Evolutionary conservation across 1,140 invertebrate genomes (phyloP), one percentile per base, ranked within the genome.

Genomic region (Hyphantria cunea): DNA sequence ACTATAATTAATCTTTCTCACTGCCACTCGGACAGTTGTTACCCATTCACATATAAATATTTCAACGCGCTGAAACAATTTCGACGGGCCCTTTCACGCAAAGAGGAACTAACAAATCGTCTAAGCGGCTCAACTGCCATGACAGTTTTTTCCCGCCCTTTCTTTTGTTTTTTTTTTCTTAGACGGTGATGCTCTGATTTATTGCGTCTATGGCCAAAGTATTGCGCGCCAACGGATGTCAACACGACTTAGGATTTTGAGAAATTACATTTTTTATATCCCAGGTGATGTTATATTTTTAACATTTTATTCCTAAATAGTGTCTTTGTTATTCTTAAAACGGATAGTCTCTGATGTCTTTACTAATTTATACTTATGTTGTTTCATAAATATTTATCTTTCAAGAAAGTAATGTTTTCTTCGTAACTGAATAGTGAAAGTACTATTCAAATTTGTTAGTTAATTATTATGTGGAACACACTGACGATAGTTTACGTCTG

Each of bases 71-170:
- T 39, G 45, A 49, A 58, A 58, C 45, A 39, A 58, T 58, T 58
- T 49, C 34, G 17, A 53, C 32, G 45, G 25, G 8, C 34, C 45
- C 55, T 58, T 47, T 58, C 55, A 58, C 55, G 37, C 55, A 48
- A 48, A 32, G 55, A 17, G 45, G 45, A 39, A 58, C 48, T 39
- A 58, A 58, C 55, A 58, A 58, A 58, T 49, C 34, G 34, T 58
- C 55, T 58, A 37, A 49, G 54, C 31, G 45, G 14, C 54, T 49
- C 34, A 31, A 44, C 47, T 15, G 55, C 44, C 44, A 58, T 49
- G 55, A 58, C 55, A 58, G 55, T 41, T 58, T 41, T 44, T 48
- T 58, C 31, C 45, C 55, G 14, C 12, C 32, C 8, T 6, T 1
- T 7, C 17, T 17, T 37, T 58, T 15, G 10, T 25, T 58, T 39